These are phyloP conservation scores for Enhydra lutris DNA, from an alignment of 2,113 vertebrate species.

Conservation along the genomic window DNA sequence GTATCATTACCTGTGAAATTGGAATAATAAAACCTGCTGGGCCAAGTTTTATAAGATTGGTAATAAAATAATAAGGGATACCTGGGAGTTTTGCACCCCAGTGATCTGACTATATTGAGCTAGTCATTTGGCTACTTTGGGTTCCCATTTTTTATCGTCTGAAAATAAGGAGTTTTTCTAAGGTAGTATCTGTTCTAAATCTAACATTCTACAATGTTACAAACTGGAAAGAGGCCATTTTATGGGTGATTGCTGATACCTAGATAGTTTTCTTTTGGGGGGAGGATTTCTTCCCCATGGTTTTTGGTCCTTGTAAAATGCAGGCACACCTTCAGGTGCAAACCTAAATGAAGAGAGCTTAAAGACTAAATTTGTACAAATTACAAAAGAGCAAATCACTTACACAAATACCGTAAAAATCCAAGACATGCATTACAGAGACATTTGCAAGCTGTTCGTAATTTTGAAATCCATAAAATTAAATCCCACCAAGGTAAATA, in stretches of 20 bases:
- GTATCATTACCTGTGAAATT: neutral
- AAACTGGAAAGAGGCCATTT: neutral
- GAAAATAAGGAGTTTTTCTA: neutral
- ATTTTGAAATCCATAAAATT: conserved; percentile 46
- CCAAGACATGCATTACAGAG: neutral
- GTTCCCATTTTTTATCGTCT: neutral
- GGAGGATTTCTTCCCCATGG: neutral
- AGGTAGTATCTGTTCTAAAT: neutral
- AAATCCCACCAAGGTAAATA: conserved; percentile 27
- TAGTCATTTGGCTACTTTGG: neutral
- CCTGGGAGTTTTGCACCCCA: neutral
- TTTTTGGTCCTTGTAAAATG: neutral
- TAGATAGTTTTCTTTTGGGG: neutral
- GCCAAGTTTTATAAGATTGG: neutral
- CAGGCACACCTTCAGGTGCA: neutral
- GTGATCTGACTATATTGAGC: neutral
- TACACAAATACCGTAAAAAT: conserved; percentile 17
- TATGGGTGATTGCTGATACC: neutral
- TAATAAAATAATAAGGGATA: neutral
- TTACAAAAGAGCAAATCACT: conserved; percentile 44
- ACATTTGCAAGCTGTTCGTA: neutral
- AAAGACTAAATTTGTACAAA: neutral
- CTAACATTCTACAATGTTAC: neutral
- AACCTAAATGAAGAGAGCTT: neutral
- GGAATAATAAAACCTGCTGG: neutral